phyloP scores from a whole-genome alignment of 2,888 invertebrate species.

The Rhogogaster chlorosoma region DNA sequence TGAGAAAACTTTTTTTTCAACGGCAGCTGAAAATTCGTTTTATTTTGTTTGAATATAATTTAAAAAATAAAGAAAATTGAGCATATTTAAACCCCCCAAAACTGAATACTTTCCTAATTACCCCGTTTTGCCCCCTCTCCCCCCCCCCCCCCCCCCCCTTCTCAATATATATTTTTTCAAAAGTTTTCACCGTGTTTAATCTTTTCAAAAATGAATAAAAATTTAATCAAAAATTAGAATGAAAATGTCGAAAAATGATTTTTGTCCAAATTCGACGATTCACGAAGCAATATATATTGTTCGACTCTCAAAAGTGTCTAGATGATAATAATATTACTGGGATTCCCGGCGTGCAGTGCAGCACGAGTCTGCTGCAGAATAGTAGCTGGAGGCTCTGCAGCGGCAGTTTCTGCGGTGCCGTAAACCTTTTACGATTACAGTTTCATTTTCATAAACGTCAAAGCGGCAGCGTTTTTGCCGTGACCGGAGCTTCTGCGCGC shows the following conservation, averaged over 20 bases:
- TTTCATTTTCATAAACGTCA: conserved; percentile 78
- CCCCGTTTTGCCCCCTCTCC: too few species aligned
- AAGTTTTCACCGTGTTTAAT: background rate
- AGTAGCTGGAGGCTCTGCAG: background rate
- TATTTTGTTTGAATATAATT: too few species aligned
- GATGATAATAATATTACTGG: background rate
- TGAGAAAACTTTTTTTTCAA: too few species aligned
- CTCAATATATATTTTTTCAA: background rate
- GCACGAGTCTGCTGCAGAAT: background rate
- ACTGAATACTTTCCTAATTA: too few species aligned
- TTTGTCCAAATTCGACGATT: background rate
- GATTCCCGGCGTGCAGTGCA: background rate
- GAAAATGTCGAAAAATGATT: background rate
- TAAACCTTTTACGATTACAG: conserved; percentile 77
- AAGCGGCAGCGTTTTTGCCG: conserved; percentile 69
- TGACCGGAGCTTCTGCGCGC: conserved; percentile 46
- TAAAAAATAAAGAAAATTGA: too few species aligned
- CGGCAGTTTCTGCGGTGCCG: conserved; percentile 60
- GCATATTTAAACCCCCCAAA: too few species aligned
- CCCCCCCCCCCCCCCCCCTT: too few species aligned
- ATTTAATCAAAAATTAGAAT: background rate
- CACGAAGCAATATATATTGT: background rate
- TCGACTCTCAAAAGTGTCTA: background rate
- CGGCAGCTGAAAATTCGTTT: too few species aligned
- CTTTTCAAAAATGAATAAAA: background rate